These are phyloP conservation scores for Urechis unicinctus DNA, from an alignment of 2,888 invertebrate species.

Conservation along the genomic window DNA sequence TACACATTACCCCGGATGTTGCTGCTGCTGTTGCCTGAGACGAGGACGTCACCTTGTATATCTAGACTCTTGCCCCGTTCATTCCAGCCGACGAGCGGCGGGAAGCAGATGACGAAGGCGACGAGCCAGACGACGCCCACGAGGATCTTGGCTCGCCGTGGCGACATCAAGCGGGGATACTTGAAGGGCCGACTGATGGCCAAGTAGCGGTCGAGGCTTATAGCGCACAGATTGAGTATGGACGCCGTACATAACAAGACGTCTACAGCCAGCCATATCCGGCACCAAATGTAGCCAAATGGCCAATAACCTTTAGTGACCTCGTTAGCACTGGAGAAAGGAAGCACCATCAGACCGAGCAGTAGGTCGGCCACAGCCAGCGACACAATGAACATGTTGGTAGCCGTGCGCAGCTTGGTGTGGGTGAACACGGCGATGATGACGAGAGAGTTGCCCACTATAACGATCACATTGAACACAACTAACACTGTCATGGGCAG, in stretches of 20 bases:
- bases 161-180: slow-evolving; percentile 81
- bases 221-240: slow-evolving; percentile 91
- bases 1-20: too few relatives aligned
- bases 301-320: slow-evolving; percentile 64
- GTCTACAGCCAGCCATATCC: slow-evolving; percentile 92
- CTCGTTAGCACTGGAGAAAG: slow-evolving; percentile 91
- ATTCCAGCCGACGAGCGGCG: slow-evolving; percentile 91
- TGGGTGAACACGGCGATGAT: slow-evolving; percentile 86
- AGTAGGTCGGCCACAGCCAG: slow-evolving; percentile 91
- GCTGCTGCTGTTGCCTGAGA: too few relatives aligned
- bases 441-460: slow-evolving; percentile 86
- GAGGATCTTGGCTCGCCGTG: slow-evolving; percentile 74
- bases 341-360: slow-evolving; percentile 90
- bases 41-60: too few relatives aligned
- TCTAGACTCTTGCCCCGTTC: too few relatives aligned
- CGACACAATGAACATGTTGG: slow-evolving; percentile 94
- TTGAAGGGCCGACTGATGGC: slow-evolving; percentile 94
- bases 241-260: slow-evolving; percentile 99
- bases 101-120: slow-evolving; percentile 93
- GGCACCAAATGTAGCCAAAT: slow-evolving; percentile 93
- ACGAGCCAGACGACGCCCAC: slow-evolving; percentile 91
- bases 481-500: slow-evolving; percentile 8
- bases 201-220: slow-evolving; percentile 81
- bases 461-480: slow-evolving; percentile 78
- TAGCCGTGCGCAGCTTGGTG: slow-evolving; percentile 79